phyloP scores from a whole-genome alignment of 2,888 invertebrate genomes.

The Artemia sinica region DNA sequence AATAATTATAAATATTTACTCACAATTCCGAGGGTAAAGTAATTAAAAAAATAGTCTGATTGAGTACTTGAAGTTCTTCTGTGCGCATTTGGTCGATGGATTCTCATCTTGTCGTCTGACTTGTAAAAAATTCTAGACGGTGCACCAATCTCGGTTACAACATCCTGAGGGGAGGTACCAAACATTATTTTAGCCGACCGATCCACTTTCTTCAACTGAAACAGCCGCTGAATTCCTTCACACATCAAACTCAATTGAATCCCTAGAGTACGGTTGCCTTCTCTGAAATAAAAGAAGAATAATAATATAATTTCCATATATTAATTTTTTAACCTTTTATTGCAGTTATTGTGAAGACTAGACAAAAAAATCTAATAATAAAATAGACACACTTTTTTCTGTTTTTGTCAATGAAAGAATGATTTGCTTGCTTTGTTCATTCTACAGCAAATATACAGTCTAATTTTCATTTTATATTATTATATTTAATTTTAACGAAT shows the following conservation, averaged over 20 bases:
- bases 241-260: background rate
- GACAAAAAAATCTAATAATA: too few species aligned
- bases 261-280: background rate
- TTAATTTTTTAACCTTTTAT: too few species aligned
- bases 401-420: too few species aligned
- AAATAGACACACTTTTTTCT: too few species aligned
- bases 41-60: slow-evolving; percentile 96
- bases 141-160: slow-evolving; percentile 70
- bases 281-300: background rate
- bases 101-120: slow-evolving; percentile 89
- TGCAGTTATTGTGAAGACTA: too few species aligned
- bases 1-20: slow-evolving; percentile 31
- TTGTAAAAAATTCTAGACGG: slow-evolving; percentile 88
- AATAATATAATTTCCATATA: too few species aligned
- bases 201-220: slow-evolving; percentile 2
- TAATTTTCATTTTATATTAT: too few species aligned
- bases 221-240: background rate
- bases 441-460: too few species aligned
- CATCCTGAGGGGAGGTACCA: slow-evolving; percentile 73
- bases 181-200: slow-evolving; percentile 51
- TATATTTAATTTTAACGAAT: too few species aligned
- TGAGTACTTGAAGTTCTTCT: slow-evolving; percentile 55
- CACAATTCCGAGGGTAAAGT: slow-evolving; percentile 85
- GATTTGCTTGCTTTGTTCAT: too few species aligned
- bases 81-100: slow-evolving; percentile 73